Evolutionary conservation across 2,888 invertebrate species (phyloP).

Genomic region (Ennomos erosarius): DNA sequence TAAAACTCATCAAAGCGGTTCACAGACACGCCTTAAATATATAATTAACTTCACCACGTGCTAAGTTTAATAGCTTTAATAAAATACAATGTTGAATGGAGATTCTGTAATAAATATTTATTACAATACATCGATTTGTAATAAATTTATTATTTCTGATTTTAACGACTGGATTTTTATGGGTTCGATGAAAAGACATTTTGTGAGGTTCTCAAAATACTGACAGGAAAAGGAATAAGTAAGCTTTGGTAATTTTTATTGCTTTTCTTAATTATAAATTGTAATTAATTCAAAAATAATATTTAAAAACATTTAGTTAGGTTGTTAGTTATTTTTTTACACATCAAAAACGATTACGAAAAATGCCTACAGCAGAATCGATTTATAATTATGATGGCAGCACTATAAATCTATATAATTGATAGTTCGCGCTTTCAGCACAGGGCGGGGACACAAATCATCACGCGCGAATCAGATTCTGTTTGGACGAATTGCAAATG

Average conservation of each 20-base stretch:
- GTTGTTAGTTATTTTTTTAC: not conserved
- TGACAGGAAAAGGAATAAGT: not conserved
- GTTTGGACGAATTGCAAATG: slow-evolving; percentile 55
- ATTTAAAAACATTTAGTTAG: not conserved
- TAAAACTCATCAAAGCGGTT: slow-evolving; percentile 16
- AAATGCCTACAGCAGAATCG: slow-evolving; percentile 28
- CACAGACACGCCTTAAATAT: slow-evolving; percentile 25
- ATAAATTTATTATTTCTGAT: slow-evolving; percentile 21
- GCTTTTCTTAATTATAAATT: not conserved
- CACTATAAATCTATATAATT: slow-evolving; percentile 48
- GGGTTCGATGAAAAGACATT: slow-evolving; percentile 17
- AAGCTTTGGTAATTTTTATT: not conserved
- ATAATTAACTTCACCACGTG: slow-evolving; percentile 35
- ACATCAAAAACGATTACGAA: slow-evolving; percentile 21
- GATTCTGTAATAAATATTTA: slow-evolving; percentile 37
- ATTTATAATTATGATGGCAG: slow-evolving; percentile 29
- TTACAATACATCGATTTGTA: slow-evolving; percentile 23
- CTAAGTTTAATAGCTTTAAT: slow-evolving; percentile 29
- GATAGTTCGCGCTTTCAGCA: slow-evolving; percentile 52
- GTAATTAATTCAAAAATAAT: not conserved
- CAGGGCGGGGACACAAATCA: slow-evolving; percentile 53
- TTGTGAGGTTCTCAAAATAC: slow-evolving; percentile 3
- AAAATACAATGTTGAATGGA: slow-evolving; percentile 38
- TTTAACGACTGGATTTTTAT: slow-evolving; percentile 16
- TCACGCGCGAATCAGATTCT: slow-evolving; percentile 48